A percentile compares a stretch with the other conserved stretches of the same genome.
Conservation (phyloP, 1,140 invertebrate species). For the Drosophila kohkoa region DNA sequence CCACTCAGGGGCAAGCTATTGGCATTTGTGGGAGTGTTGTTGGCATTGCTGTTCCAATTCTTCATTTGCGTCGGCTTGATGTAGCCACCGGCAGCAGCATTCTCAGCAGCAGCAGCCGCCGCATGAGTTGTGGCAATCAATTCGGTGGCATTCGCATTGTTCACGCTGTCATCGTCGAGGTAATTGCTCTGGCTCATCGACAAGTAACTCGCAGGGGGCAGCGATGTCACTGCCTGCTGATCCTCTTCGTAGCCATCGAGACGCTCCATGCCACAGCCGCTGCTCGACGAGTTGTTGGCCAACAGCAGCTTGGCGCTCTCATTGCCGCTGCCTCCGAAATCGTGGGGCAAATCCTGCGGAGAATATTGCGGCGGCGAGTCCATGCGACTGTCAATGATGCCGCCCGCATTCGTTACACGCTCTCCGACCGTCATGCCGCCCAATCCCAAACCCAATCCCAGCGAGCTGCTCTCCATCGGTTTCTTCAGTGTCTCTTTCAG, state of each 20-base stretch:
- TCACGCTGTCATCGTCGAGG: conserved; percentile 38
- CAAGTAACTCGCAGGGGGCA: conserved; percentile 52
- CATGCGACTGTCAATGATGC: conserved; percentile 59
- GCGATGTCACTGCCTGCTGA: conserved; percentile 1
- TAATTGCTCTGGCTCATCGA: conserved; percentile 45
- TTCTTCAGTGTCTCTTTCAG: conserved; percentile 64
- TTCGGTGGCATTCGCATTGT: conserved; percentile 29
- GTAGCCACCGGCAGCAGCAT: conserved; percentile 50
- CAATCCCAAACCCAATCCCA: not conserved
- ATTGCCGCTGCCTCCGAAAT: conserved; percentile 63
- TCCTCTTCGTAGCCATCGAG: conserved; percentile 35
- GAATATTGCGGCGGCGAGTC: conserved; percentile 44
- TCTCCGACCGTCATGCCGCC: not conserved
- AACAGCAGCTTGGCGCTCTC: conserved; percentile 68
- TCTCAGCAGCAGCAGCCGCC: not conserved
- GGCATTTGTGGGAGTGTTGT: conserved; percentile 20
- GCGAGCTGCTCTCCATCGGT: conserved; percentile 35
- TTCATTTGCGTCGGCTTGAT: conserved; percentile 74
- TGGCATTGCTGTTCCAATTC: conserved; percentile 38
- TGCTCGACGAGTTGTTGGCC: conserved; percentile 50
- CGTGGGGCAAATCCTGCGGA: conserved; percentile 57
- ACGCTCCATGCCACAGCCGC: conserved; percentile 26
- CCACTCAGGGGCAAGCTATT: conserved; percentile 54
- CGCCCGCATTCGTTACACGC: conserved; percentile 22
- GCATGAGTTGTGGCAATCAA: conserved; percentile 4